phyloP scores from a whole-genome alignment of 2,113 vertebrate genomes.

The Cyanoliseus patagonus region DNA sequence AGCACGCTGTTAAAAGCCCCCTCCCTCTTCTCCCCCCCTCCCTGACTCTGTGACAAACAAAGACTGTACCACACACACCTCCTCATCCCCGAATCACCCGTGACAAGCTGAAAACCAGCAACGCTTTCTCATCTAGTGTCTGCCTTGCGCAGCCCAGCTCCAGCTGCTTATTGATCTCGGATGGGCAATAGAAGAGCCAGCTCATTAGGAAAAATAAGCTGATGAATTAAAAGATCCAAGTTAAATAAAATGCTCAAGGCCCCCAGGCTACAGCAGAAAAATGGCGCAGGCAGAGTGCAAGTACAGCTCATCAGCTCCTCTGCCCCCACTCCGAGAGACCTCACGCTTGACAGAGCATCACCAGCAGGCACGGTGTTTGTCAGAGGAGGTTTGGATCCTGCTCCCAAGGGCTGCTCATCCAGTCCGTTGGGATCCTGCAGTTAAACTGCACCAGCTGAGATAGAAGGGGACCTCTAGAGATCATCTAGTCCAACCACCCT shows the following conservation, averaged over 20 bases:
- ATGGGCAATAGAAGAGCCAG: neutral
- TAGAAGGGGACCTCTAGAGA: neutral
- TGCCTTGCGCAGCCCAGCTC: neutral
- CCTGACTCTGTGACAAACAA: neutral
- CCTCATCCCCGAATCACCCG: neutral
- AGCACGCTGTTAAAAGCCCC: neutral
- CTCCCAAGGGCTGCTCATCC: neutral
- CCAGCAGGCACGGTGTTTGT: neutral
- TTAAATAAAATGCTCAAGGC: conserved; percentile 33
- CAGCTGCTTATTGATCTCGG: neutral
- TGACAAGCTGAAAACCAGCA: neutral
- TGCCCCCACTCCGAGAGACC: neutral
- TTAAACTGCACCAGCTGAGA: neutral
- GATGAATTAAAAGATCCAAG: conserved; percentile 46
- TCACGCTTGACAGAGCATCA: neutral
- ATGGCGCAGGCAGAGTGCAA: neutral
- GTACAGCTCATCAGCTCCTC: neutral
- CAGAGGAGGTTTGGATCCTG: neutral
- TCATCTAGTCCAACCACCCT: neutral
- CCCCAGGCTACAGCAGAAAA: neutral
- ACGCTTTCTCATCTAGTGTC: neutral
- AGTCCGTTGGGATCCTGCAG: neutral
- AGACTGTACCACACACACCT: neutral
- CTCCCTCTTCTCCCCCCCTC: neutral
- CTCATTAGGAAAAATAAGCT: conserved; percentile 11